A percentile compares a stretch with the other conserved stretches of the same genome.
phyloP scores from a whole-genome alignment of 2,113 vertebrate species.

The Saimiri boliviensis region DNA sequence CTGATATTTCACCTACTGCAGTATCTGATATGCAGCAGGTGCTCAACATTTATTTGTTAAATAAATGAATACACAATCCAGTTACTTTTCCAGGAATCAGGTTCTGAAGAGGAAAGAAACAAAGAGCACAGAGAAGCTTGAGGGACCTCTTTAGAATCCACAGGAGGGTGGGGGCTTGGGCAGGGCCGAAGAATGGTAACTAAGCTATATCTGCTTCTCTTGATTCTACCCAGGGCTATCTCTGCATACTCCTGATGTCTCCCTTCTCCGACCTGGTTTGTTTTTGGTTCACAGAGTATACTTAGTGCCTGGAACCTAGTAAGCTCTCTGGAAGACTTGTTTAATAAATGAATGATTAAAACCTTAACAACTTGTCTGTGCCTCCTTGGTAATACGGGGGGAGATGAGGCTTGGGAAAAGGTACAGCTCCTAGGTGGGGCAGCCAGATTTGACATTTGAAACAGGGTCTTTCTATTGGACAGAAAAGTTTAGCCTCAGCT shows the following conservation, averaged over 20 bases:
- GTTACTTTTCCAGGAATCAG: not conserved
- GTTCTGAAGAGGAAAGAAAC: not conserved
- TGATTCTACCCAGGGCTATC: not conserved
- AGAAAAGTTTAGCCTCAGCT: not conserved
- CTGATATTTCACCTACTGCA: not conserved
- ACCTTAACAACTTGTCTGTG: not conserved
- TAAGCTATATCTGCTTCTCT: not conserved
- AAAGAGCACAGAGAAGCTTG: not conserved
- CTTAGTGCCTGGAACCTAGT: not conserved
- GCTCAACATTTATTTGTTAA: not conserved
- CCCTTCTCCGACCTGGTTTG: not conserved
- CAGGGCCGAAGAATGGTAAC: not conserved
- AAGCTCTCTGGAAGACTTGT: not conserved
- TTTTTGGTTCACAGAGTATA: not conserved
- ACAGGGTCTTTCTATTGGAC: not conserved
- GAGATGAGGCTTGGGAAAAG: not conserved
- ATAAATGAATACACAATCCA: not conserved
- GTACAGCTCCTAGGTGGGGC: not conserved
- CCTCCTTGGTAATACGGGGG: not conserved
- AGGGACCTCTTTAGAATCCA: not conserved
- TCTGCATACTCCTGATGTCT: not conserved
- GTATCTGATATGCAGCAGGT: not conserved
- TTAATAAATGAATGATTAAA: not conserved
- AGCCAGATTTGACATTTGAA: not conserved
- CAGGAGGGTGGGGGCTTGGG: fast-evolving